These are phyloP conservation scores for Caenorhabditis sp. DNA, from an alignment of 2,888 invertebrate genomes.

Conservation along the genomic window DNA sequence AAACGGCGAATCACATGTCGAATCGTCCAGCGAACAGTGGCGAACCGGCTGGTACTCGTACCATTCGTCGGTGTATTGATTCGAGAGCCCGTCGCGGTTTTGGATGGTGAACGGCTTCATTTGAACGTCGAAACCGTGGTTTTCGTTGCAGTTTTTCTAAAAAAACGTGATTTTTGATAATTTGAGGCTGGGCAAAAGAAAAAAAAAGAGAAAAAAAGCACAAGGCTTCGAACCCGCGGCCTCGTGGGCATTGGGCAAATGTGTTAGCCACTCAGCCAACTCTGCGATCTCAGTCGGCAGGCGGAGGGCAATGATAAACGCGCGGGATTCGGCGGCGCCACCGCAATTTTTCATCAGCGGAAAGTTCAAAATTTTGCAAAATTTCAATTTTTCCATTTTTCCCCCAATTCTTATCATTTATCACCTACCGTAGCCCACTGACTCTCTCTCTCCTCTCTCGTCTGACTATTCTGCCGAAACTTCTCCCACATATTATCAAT, in stretches of 20 bases:
- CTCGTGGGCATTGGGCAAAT: too few relatives aligned
- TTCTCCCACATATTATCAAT: constrained; percentile 82
- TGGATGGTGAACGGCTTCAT: constrained; percentile 81
- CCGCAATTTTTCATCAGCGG: too few relatives aligned
- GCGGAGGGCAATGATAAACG: too few relatives aligned
- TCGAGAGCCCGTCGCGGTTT: constrained; percentile 80
- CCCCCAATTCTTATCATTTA: too few relatives aligned
- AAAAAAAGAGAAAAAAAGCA: too few relatives aligned
- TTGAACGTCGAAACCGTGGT: constrained; percentile 77
- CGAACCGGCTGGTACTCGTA: constrained; percentile 80
- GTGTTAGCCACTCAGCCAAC: too few relatives aligned
- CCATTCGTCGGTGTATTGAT: constrained; percentile 80
- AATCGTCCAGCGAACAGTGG: constrained; percentile 73
- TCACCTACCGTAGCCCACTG: constrained; percentile 72
- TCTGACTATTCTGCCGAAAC: constrained; percentile 79
- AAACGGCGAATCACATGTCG: constrained; percentile 76
- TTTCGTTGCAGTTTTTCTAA: constrained; percentile 78
- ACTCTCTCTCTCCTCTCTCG: constrained; percentile 75
- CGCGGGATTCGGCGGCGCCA: too few relatives aligned
- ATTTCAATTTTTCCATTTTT: too few relatives aligned
- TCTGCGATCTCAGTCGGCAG: too few relatives aligned
- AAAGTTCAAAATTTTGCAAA: too few relatives aligned
- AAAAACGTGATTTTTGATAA: constrained; percentile 16
- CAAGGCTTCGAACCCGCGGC: too few relatives aligned
- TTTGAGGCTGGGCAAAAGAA: too few relatives aligned